Percentiles rank a stretch among this genome's conserved stretches.
phyloP scores from a whole-genome alignment of 1,140 invertebrate genomes.

The Neotoxoptera formosana region DNA sequence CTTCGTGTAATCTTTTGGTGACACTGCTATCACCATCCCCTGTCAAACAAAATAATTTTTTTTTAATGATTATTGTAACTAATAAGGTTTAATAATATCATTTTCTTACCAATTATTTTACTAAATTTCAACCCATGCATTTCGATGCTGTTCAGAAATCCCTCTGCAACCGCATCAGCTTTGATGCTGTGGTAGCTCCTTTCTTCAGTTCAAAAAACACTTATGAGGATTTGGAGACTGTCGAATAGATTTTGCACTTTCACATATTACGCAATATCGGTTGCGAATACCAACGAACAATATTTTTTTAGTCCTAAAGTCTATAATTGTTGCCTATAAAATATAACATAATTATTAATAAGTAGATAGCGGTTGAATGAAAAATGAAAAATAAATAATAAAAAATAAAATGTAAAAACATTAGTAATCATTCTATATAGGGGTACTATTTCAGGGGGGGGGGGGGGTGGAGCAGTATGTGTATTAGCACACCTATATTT shows the following conservation, averaged over 20 bases:
- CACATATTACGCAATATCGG: slow-evolving; percentile 63
- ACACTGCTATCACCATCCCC: slow-evolving; percentile 42
- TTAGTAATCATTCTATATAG: no score
- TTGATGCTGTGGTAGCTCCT: slow-evolving; percentile 61
- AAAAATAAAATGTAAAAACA: no score
- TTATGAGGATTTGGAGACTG: slow-evolving; percentile 10
- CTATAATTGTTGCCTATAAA: slow-evolving; percentile 61
- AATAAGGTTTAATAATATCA: no score
- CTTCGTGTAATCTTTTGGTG: neutral
- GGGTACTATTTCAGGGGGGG: no score
- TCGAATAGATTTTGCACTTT: neutral
- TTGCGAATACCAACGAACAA: slow-evolving; percentile 63
- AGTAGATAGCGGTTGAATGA: no score
- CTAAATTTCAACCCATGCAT: slow-evolving; percentile 60
- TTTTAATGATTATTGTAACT: neutral
- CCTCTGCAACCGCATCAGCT: slow-evolving; percentile 61
- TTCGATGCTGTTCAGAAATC: slow-evolving; percentile 60
- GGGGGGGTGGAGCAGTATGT: no score
- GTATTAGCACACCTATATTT: no score
- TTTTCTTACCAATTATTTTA: neutral
- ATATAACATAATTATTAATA: neutral
- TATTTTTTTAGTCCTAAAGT: slow-evolving; percentile 62
- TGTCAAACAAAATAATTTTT: neutral
- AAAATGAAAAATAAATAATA: no score
- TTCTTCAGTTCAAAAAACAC: slow-evolving; percentile 60